These are phyloP conservation scores for Prosapia bicincta DNA, from an alignment of 2,888 invertebrate genomes.

Conservation along the genomic window DNA sequence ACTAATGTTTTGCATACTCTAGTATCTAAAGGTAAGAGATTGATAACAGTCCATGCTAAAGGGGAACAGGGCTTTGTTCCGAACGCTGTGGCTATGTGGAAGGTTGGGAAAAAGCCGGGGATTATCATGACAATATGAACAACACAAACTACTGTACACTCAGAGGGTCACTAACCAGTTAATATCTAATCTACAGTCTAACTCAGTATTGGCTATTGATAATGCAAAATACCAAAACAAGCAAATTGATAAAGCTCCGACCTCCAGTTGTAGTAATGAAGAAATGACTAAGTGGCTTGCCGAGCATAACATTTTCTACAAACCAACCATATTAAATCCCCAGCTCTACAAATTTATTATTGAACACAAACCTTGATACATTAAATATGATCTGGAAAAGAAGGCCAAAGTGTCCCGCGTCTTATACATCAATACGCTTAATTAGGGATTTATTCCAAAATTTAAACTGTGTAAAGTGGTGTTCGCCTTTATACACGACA, in stretches of 20 bases:
- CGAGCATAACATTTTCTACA: not conserved
- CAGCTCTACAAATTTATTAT: constrained; percentile 8
- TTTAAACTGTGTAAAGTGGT: too few species aligned
- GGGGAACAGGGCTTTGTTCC: too few species aligned
- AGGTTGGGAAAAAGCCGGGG: too few species aligned
- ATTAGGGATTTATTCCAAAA: too few species aligned
- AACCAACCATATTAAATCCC: not conserved
- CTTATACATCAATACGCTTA: not conserved
- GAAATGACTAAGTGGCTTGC: constrained; percentile 1
- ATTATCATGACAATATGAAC: too few species aligned
- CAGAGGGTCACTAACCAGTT: not conserved
- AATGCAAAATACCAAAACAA: constrained; percentile 4
- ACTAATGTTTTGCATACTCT: too few species aligned
- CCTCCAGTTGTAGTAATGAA: not conserved
- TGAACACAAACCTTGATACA: constrained; percentile 1
- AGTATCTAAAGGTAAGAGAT: too few species aligned
- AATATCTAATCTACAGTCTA: not conserved
- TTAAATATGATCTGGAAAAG: not conserved
- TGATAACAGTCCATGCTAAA: not conserved
- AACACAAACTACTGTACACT: too few species aligned
- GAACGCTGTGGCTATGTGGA: too few species aligned
- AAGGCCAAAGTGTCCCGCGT: not conserved
- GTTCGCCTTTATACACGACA: too few species aligned
- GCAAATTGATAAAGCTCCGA: too few species aligned
- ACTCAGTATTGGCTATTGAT: constrained; percentile 1